Percentiles rank a stretch among this genome's conserved stretches.
phyloP scores from a whole-genome alignment of 2,888 invertebrate genomes.

The Trissoscelio sp. region DNA sequence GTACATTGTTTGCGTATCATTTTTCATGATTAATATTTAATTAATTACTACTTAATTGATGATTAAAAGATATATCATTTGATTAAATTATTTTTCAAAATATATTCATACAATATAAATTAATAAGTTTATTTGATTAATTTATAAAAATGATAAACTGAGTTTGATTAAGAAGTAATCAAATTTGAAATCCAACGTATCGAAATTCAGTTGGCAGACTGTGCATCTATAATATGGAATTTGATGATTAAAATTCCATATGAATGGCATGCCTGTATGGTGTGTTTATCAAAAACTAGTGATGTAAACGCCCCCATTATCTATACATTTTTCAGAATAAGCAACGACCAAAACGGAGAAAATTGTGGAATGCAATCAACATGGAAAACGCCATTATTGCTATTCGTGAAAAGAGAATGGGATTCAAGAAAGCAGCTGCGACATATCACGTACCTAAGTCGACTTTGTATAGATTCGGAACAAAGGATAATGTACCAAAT shows the following conservation, averaged over 20 bases:
- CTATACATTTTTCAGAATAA: slow-evolving; percentile 63
- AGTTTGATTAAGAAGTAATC: too few relatives aligned
- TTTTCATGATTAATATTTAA: too few relatives aligned
- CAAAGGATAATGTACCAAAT: slow-evolving; percentile 38
- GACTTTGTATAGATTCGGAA: slow-evolving; percentile 58
- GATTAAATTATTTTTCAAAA: too few relatives aligned
- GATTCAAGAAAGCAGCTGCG: slow-evolving; percentile 62
- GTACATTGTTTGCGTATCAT: too few relatives aligned
- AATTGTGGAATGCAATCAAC: slow-evolving; percentile 59
- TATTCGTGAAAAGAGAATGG: slow-evolving; percentile 60
- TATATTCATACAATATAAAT: too few relatives aligned
- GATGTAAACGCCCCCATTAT: slow-evolving; percentile 49
- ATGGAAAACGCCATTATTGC: slow-evolving; percentile 63
- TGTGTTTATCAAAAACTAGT: slow-evolving; percentile 30
- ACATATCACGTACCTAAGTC: slow-evolving; percentile 60
- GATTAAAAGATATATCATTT: too few relatives aligned
- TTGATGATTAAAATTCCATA: too few relatives aligned
- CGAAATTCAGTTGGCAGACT: neutral
- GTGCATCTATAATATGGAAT: neutral
- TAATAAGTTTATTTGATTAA: too few relatives aligned
- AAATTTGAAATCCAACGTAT: slow-evolving; percentile 7
- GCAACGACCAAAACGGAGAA: slow-evolving; percentile 51
- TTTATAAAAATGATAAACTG: too few relatives aligned
- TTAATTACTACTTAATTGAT: too few relatives aligned
- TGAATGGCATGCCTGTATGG: slow-evolving; percentile 26